Percentiles rank a stretch among this genome's conserved stretches.
Conservation (phyloP, 2,888 invertebrate genomes). For the Villa cingulata region DNA sequence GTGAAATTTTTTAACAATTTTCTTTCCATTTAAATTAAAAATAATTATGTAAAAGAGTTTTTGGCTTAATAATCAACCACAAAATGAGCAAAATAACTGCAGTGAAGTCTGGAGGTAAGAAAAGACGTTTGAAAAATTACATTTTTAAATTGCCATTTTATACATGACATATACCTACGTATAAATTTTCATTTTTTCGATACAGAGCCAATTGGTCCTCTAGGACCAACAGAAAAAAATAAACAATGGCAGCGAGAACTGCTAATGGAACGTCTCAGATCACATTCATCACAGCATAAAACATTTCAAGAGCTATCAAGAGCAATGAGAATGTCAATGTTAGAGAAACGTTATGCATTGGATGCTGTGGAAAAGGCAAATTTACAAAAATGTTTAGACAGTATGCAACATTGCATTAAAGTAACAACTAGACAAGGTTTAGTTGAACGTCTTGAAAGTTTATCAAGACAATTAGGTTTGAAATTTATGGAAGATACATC, state of each 20-base stretch:
- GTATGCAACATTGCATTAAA: slow-evolving; percentile 85
- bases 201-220: not conserved
- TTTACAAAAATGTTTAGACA: slow-evolving; percentile 81
- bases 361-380: slow-evolving; percentile 75
- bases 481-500: slow-evolving; percentile 77
- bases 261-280: slow-evolving; percentile 81
- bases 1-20: no score
- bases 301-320: slow-evolving; percentile 77
- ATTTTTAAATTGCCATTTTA: no score
- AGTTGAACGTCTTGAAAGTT: slow-evolving; percentile 80
- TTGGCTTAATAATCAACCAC: no score
- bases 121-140: no score
- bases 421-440: slow-evolving; percentile 82
- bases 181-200: no score
- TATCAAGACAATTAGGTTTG: slow-evolving; percentile 79
- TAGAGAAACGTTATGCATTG: slow-evolving; percentile 79
- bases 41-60: no score
- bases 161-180: no score
- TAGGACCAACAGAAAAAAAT: slow-evolving; percentile 39
- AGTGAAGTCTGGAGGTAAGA: no score
- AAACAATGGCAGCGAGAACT: slow-evolving; percentile 72
- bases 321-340: slow-evolving; percentile 70
- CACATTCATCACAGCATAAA: slow-evolving; percentile 67
- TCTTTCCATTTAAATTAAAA: no score
- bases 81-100: no score